A percentile compares a stretch with the other conserved stretches of the same genome.
Evolutionary conservation across 2,888 invertebrate genomes (phyloP).

Genomic region (Urechis unicinctus): DNA sequence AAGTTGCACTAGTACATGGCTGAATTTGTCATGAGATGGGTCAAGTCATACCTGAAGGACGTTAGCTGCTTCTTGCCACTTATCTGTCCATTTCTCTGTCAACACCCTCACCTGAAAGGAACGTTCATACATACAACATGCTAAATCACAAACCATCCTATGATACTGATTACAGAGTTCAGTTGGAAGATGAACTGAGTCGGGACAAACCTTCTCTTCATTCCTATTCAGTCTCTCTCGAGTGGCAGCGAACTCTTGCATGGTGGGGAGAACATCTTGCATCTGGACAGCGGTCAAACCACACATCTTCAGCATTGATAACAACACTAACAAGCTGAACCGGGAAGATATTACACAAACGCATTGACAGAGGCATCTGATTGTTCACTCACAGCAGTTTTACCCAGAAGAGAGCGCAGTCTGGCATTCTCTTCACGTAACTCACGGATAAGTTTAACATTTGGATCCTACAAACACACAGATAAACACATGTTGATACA

Average conservation of each 20-base stretch:
- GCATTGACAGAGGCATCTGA: too few species aligned
- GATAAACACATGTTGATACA: not conserved
- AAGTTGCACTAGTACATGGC: not conserved
- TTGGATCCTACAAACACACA: constrained; percentile 41
- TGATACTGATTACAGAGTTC: too few species aligned
- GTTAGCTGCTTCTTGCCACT: constrained; percentile 76
- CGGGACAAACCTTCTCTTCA: constrained; percentile 63
- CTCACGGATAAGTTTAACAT: constrained; percentile 59
- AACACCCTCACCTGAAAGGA: constrained; percentile 51
- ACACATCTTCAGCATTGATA: too few species aligned
- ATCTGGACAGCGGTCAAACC: not conserved
- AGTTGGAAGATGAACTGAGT: not conserved
- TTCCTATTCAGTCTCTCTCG: constrained; percentile 76
- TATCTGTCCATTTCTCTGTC: constrained; percentile 90
- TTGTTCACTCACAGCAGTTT: constrained; percentile 36
- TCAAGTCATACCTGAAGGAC: constrained; percentile 49
- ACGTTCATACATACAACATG: too few species aligned
- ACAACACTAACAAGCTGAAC: too few species aligned
- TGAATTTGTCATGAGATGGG: not conserved
- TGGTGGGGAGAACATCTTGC: constrained; percentile 7
- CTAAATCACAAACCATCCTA: too few species aligned
- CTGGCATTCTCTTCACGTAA: constrained; percentile 59
- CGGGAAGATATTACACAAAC: too few species aligned
- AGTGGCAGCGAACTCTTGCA: constrained; percentile 8
- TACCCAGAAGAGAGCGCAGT: constrained; percentile 54